Evolutionary conservation across 2,113 vertebrate species (phyloP).

Genomic region (Hemibagrus wyckioides): DNA sequence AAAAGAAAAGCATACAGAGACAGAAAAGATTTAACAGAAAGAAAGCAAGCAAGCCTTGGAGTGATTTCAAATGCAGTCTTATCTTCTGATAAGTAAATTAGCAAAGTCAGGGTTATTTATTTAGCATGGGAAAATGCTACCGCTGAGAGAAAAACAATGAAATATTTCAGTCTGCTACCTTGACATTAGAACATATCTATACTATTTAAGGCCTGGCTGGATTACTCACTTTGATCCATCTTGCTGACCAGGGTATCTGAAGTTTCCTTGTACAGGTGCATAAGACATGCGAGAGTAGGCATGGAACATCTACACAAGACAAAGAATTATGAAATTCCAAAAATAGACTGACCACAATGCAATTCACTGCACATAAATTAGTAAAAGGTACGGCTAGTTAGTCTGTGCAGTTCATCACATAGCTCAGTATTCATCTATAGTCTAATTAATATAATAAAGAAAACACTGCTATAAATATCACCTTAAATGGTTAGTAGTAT

Average conservation of each 20-base stretch:
- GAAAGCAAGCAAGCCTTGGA: not conserved
- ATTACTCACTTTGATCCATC: conserved; percentile 85
- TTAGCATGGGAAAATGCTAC: not conserved
- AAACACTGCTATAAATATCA: not conserved
- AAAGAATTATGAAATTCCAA: not conserved
- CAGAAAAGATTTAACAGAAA: not conserved
- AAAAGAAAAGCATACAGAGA: no score
- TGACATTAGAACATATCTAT: not conserved
- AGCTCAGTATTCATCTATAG: not conserved
- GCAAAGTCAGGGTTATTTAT: not conserved
- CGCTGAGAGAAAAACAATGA: not conserved
- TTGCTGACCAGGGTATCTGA: conserved; percentile 80
- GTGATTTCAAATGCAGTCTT: not conserved
- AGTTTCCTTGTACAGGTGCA: conserved; percentile 80
- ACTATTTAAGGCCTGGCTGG: not conserved
- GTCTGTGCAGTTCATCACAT: not conserved
- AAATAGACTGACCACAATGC: not conserved
- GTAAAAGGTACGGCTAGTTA: not conserved
- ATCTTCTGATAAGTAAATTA: not conserved
- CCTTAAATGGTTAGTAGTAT: not conserved
- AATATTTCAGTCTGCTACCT: not conserved
- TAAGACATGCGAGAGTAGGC: conserved; percentile 90
- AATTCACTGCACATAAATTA: not conserved
- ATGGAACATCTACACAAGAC: conserved; percentile 84
- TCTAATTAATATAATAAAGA: no score